Conservation (phyloP, 2,797 vertebrate species). For the Paramormyrops hopkinsi region DNA sequence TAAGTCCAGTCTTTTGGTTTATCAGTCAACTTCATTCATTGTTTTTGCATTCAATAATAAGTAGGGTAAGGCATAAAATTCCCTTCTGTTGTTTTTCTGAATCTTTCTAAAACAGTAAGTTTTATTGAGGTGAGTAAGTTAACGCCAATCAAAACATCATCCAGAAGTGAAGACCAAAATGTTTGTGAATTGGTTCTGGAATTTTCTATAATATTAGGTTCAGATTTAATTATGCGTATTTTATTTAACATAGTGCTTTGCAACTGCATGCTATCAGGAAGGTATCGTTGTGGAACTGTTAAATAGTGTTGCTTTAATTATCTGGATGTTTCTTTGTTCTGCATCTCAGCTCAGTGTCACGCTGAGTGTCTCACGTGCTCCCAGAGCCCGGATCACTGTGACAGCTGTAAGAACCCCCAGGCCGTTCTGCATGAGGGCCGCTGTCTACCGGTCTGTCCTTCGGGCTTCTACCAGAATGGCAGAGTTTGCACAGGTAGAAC, state of each 20-base stretch:
- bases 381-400: conserved; percentile 65
- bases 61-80: neutral
- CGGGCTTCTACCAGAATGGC: conserved; percentile 66
- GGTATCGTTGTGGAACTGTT: neutral
- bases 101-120: neutral
- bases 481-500: conserved; percentile 70
- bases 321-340: conserved; percentile 7
- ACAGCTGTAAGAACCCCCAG: conserved; percentile 69
- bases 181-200: neutral
- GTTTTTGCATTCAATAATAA: neutral
- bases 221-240: neutral
- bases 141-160: neutral
- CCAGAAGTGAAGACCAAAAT: neutral
- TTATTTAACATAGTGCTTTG: neutral
- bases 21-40: neutral
- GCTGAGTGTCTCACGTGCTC: conserved; percentile 77
- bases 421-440: conserved; percentile 63
- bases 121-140: neutral
- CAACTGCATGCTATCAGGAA: neutral
- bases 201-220: neutral
- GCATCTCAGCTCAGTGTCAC: conserved; percentile 67
- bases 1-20: neutral
- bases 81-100: neutral
- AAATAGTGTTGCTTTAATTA: neutral
- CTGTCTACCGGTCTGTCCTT: conserved; percentile 70